A percentile compares a stretch with the other conserved stretches of the same genome.
These are phyloP conservation scores for Brassicogethes aeneus DNA, from an alignment of 2,888 invertebrate genomes.

Conservation along the genomic window DNA sequence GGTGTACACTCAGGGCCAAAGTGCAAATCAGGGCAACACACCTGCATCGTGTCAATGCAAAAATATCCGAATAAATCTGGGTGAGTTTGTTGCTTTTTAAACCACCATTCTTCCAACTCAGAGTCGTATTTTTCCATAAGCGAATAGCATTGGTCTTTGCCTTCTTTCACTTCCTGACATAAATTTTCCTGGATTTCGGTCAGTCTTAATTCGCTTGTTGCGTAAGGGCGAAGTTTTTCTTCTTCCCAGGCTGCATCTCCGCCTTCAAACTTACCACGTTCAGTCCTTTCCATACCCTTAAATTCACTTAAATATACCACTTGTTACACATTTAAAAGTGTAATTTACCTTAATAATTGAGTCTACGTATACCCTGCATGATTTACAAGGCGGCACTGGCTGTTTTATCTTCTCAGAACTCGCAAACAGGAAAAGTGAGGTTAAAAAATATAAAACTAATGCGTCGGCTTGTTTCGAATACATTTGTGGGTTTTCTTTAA, in stretches of 20 bases:
- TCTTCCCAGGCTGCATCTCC: slow-evolving; percentile 94
- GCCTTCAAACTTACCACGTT: slow-evolving; percentile 84
- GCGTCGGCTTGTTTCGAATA: background rate
- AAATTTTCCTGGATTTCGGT: slow-evolving; percentile 85
- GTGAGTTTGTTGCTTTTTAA: slow-evolving; percentile 45
- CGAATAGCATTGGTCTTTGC: slow-evolving; percentile 73
- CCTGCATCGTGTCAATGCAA: slow-evolving; percentile 57
- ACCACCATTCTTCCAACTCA: slow-evolving; percentile 84
- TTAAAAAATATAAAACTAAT: background rate
- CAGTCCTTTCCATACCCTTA: slow-evolving; percentile 70
- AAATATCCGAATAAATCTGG: slow-evolving; percentile 60
- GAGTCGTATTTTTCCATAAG: slow-evolving; percentile 77
- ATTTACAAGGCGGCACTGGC: slow-evolving; percentile 63
- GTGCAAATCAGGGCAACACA: slow-evolving; percentile 65
- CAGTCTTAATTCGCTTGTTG: slow-evolving; percentile 79
- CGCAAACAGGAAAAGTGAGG: too few species aligned
- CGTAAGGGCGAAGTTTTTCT: slow-evolving; percentile 72
- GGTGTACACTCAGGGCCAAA: slow-evolving; percentile 74
- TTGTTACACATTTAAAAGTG: slow-evolving; percentile 1
- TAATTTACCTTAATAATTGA: slow-evolving; percentile 56
- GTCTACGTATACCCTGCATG: slow-evolving; percentile 63
- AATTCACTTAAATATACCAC: slow-evolving; percentile 3
- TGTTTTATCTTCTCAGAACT: too few species aligned
- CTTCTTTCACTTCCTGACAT: slow-evolving; percentile 65
- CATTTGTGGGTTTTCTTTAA: too few species aligned